These are phyloP conservation scores for Zoanthus sansibaricus DNA, from an alignment of 92 coral and sea anemone species.

Conservation along the genomic window DNA sequence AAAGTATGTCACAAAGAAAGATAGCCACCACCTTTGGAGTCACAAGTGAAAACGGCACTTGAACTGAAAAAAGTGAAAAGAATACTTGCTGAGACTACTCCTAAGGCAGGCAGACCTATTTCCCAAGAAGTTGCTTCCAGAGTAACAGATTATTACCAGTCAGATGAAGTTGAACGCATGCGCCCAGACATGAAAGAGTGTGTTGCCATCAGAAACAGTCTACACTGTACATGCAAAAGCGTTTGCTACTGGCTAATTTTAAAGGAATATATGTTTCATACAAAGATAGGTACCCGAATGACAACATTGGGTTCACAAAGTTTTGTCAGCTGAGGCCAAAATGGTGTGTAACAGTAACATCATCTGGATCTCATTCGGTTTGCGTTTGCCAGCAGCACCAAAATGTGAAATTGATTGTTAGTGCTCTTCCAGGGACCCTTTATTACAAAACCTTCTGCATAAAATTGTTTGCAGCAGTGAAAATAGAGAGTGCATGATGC, in stretches of 20 bases:
- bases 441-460: conserved; percentile 33
- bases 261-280: conserved; percentile 27
- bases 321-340: conserved; percentile 39
- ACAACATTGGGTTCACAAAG: conserved; percentile 31
- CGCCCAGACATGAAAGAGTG: conserved; percentile 26
- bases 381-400: conserved; percentile 14
- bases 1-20: conserved; percentile 4
- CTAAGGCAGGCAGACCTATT: conserved; percentile 8
- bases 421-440: conserved; percentile 22
- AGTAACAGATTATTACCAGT: not conserved
- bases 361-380: conserved; percentile 35
- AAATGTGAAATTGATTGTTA: conserved; percentile 29
- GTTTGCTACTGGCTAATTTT: conserved; percentile 24
- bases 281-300: conserved; percentile 22
- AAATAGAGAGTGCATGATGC: conserved; percentile 40
- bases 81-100: conserved; percentile 14
- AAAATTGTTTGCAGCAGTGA: conserved; percentile 30
- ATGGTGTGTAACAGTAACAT: conserved; percentile 36
- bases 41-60: conserved; percentile 13
- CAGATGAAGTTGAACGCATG: conserved; percentile 13
- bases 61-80: conserved; percentile 17
- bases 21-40: conserved; percentile 9
- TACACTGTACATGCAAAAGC: conserved; percentile 2
- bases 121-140: not conserved
- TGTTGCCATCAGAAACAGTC: conserved; percentile 25